A percentile compares a stretch with the other conserved stretches of the same genome.
phyloP scores from a whole-genome alignment of 2,797 vertebrate species.

The Tangara arthus region DNA sequence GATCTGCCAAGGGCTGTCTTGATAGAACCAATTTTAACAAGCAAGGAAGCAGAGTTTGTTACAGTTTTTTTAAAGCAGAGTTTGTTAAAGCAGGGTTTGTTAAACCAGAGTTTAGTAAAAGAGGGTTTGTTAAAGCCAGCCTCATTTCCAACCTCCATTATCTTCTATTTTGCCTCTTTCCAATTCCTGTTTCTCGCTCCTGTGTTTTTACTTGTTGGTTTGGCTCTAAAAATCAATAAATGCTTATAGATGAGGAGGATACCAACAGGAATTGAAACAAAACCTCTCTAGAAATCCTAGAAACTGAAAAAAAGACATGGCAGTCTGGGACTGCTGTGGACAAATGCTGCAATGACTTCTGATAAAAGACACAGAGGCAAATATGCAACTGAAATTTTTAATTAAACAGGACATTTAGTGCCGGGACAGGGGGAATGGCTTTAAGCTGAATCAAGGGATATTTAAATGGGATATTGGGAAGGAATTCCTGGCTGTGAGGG shows the following conservation, averaged over 20 bases:
- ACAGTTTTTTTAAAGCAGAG: neutral
- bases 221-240: neutral
- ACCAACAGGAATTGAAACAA: neutral
- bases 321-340: neutral
- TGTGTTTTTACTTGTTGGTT: neutral
- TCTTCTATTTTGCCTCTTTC: neutral
- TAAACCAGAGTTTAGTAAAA: slow-evolving; percentile 73
- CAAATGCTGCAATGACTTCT: neutral
- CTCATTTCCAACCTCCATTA: neutral
- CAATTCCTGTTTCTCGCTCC: neutral
- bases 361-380: neutral
- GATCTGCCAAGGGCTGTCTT: slow-evolving; percentile 76
- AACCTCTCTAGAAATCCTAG: neutral
- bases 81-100: slow-evolving; percentile 60
- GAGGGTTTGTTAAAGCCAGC: slow-evolving; percentile 78
- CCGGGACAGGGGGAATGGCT: neutral
- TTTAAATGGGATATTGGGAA: neutral
- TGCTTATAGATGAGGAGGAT: neutral
- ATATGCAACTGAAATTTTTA: neutral
- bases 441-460: neutral
- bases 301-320: neutral
- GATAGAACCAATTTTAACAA: slow-evolving; percentile 77
- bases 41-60: slow-evolving; percentile 70
- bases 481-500: neutral
- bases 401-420: neutral